Conservation (phyloP, 1,140 invertebrate genomes). For the Sarcophaga bullata region DNA sequence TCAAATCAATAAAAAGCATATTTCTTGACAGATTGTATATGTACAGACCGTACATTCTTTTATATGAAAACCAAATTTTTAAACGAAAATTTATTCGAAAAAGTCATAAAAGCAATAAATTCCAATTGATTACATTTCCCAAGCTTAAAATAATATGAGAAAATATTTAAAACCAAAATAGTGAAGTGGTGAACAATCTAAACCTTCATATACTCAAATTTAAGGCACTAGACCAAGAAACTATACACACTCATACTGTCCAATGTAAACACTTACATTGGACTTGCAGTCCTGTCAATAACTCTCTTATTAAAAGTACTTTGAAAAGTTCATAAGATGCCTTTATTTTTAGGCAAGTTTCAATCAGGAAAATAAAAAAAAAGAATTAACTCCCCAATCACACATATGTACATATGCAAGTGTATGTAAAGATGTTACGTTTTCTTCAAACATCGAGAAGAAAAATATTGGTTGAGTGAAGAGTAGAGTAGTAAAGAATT, state of each 20-base stretch:
- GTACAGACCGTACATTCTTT: too few species aligned
- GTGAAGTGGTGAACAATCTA: too few species aligned
- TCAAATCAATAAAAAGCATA: too few species aligned
- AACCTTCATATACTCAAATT: conserved; percentile 30
- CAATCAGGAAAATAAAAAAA: background rate
- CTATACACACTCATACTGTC: background rate
- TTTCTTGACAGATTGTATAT: too few species aligned
- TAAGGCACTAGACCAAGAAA: background rate
- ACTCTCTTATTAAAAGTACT: background rate
- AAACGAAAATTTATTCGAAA: background rate
- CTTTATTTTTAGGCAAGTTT: conserved; percentile 14
- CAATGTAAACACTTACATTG: background rate
- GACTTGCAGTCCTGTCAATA: background rate
- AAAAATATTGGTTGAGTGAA: background rate
- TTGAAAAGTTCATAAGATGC: conserved; percentile 5
- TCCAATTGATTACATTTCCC: conserved; percentile 37
- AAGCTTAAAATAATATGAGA: too few species aligned
- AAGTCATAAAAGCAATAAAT: conserved; percentile 38
- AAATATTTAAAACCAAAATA: too few species aligned
- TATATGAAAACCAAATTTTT: too few species aligned
- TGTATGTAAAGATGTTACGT: too few species aligned
- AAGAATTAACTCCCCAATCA: too few species aligned
- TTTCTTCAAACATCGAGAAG: background rate
- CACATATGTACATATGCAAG: too few species aligned
- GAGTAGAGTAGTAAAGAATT: background rate